These are phyloP conservation scores for Apis mellifera DNA, from an alignment of 1,140 invertebrate genomes.

Conservation along the genomic window DNA sequence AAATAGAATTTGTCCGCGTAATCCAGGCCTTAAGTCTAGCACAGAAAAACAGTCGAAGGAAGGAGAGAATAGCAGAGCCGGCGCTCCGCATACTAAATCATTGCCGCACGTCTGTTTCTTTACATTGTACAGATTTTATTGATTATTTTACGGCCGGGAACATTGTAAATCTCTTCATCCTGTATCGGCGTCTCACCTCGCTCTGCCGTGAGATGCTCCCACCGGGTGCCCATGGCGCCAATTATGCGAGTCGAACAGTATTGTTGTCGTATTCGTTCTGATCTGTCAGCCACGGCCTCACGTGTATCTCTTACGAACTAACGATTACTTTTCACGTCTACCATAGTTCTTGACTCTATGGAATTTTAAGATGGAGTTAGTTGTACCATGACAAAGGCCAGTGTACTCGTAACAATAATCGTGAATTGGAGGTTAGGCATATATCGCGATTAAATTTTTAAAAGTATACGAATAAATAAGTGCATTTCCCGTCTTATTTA, in stretches of 20 bases:
- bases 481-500: neutral
- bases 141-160: constrained; percentile 80
- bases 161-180: constrained; percentile 81
- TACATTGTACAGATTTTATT: constrained; percentile 81
- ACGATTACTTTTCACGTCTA: constrained; percentile 5
- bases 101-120: constrained; percentile 79
- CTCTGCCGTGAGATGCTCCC: constrained; percentile 63
- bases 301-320: neutral
- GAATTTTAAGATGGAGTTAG: neutral
- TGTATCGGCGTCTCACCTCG: constrained; percentile 68
- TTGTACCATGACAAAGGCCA: neutral
- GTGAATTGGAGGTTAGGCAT: neutral
- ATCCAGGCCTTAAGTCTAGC: constrained; percentile 46
- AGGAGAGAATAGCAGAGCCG: constrained; percentile 46
- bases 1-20: neutral
- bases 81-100: constrained; percentile 78
- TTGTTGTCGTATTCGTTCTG: constrained; percentile 55
- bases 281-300: constrained; percentile 1
- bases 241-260: constrained; percentile 70
- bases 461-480: neutral
- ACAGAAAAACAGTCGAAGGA: constrained; percentile 35
- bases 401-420: neutral
- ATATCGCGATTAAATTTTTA: neutral
- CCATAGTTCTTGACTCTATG: neutral
- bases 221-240: constrained; percentile 71